Percentiles rank a stretch among this genome's conserved stretches.
These are phyloP conservation scores for Andrena hattorfiana DNA, from an alignment of 2,888 invertebrate species.

Conservation along the genomic window DNA sequence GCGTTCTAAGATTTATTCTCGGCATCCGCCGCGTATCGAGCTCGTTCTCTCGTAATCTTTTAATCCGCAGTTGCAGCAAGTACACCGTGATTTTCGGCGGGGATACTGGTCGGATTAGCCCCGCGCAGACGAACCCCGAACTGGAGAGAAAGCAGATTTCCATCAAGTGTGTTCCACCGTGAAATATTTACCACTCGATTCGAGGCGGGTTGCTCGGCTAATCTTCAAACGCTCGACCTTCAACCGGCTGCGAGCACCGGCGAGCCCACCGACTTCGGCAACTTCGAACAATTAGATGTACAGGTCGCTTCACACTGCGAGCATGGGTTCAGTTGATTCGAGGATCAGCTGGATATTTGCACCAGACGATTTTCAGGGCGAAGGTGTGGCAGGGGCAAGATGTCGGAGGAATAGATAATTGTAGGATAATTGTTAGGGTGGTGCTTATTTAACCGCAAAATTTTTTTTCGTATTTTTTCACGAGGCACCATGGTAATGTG, in stretches of 20 bases:
- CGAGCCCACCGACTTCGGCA: neutral
- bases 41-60: constrained; percentile 50
- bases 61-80: constrained; percentile 50
- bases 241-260: neutral
- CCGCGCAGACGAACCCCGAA: neutral
- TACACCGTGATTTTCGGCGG: constrained; percentile 24
- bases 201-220: constrained; percentile 7
- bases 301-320: neutral
- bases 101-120: constrained; percentile 37
- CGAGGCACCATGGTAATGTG: too few species aligned
- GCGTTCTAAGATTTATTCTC: constrained; percentile 64
- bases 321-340: neutral
- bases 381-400: too few species aligned
- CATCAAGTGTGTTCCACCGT: constrained; percentile 11
- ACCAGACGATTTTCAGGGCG: too few species aligned
- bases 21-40: constrained; percentile 18
- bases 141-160: constrained; percentile 11
- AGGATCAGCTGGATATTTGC: neutral
- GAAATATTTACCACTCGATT: constrained; percentile 28
- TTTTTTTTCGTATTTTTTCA: too few species aligned
- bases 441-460: too few species aligned
- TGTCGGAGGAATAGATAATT: too few species aligned
- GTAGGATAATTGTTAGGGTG: too few species aligned
- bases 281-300: constrained; percentile 22
- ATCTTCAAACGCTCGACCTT: neutral